phyloP scores from a whole-genome alignment of 2,888 invertebrate species.

The Aleiodes testaceus region DNA sequence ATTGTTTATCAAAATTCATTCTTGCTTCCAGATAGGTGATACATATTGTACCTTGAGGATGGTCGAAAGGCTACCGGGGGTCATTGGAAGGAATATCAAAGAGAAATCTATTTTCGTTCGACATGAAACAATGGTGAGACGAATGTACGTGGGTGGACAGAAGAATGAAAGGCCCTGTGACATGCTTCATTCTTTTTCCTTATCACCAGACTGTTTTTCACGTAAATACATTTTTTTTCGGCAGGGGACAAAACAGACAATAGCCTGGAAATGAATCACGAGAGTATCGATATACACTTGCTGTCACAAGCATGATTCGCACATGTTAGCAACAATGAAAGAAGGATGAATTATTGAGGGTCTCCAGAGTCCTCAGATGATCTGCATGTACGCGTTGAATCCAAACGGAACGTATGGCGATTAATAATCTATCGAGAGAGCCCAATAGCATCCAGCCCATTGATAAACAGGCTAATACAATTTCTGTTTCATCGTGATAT shows the following conservation, averaged over 20 bases:
- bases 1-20: slow-evolving; percentile 9
- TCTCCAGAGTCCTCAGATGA: not conserved
- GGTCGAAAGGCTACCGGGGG: slow-evolving; percentile 27
- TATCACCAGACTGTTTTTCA: not conserved
- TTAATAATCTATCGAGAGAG: slow-evolving; percentile 1
- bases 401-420: slow-evolving; percentile 1
- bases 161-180: slow-evolving; percentile 2
- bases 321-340: slow-evolving; percentile 1
- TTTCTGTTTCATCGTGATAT: slow-evolving; percentile 38
- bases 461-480: slow-evolving; percentile 36
- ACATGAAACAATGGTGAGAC: slow-evolving; percentile 7
- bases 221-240: slow-evolving; percentile 4
- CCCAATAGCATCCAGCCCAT: slow-evolving; percentile 2
- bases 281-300: too few species aligned
- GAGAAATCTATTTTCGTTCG: slow-evolving; percentile 12
- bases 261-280: not conserved
- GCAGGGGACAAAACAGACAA: slow-evolving; percentile 3
- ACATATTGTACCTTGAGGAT: not conserved
- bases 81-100: slow-evolving; percentile 22
- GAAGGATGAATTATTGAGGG: not conserved
- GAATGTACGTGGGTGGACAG: slow-evolving; percentile 10
- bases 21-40: not conserved
- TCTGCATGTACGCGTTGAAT: not conserved
- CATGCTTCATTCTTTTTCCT: slow-evolving; percentile 28
- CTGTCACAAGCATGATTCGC: slow-evolving; percentile 6